Conservation (phyloP, 2,888 invertebrate species). For the Campopleginae sp. region DNA sequence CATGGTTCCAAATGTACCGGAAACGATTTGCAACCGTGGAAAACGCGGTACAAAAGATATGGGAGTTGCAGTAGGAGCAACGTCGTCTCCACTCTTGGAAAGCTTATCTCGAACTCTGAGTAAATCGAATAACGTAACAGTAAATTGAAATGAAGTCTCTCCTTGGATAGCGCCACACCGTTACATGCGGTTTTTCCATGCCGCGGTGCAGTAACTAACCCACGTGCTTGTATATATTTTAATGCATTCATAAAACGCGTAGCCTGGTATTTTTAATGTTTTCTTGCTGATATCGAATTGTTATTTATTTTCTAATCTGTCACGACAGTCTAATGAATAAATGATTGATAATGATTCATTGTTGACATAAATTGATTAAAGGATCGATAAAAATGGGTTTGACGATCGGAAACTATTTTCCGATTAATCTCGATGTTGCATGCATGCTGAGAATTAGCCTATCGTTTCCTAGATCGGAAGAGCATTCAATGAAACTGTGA, state of each 20-base stretch:
- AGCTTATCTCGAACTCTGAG: slow-evolving; percentile 42
- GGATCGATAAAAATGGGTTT: background rate
- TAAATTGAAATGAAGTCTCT: slow-evolving; percentile 62
- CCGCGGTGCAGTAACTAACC: slow-evolving; percentile 22
- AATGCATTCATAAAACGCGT: slow-evolving; percentile 23
- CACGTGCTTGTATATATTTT: slow-evolving; percentile 19
- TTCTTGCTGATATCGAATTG: background rate
- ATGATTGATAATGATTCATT: too few relatives aligned
- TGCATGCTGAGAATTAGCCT: background rate
- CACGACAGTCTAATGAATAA: too few relatives aligned
- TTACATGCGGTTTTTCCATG: slow-evolving; percentile 62
- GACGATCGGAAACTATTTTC: background rate
- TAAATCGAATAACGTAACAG: slow-evolving; percentile 66
- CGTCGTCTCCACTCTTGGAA: slow-evolving; percentile 29
- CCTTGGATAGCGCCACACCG: slow-evolving; percentile 50
- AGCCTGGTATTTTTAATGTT: too few relatives aligned
- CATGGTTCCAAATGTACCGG: slow-evolving; percentile 13
- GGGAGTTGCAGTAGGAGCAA: slow-evolving; percentile 14
- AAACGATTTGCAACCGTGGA: slow-evolving; percentile 19
- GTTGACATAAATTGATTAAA: background rate
- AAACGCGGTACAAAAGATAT: slow-evolving; percentile 8
- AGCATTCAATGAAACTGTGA: slow-evolving; percentile 24
- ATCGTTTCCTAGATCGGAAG: slow-evolving; percentile 41
- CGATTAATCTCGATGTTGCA: background rate
- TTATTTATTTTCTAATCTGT: background rate